Evolutionary conservation across 2,888 invertebrate species (phyloP), one percentile per base, ranked within the genome.

Genomic region (Smittia aterrima): DNA sequence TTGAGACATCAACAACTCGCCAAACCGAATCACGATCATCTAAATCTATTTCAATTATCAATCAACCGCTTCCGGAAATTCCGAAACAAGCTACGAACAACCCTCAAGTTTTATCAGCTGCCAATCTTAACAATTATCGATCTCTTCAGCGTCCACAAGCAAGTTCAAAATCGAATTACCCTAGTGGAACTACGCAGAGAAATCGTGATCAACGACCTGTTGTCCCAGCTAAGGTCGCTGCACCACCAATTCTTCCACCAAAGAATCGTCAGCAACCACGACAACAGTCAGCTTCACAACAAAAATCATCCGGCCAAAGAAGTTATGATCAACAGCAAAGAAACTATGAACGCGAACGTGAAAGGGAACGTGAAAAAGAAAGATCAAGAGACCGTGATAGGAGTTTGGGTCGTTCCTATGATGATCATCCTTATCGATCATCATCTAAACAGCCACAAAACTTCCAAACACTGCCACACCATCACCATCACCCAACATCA

Each of bases 91-190:
- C 47, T 6, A 9, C 13, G 2, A 24, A 27, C 16, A 38, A 11
- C 25, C 27, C 20, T 1, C 74, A 74, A 53, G 66, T 66, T 53
- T 27, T 83, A 25, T 83, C 82, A 74, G 83, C 82, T 2, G 81
- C 84, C 58, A 83, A 87, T 71, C 79, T 87, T 4, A 54, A 82
- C 40, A 87, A 88, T 77, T 88, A 88, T 79, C 84, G 88, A 62
- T 87, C 87, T 24, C 80, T 87, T 66, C 87, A 87, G 78, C 82
- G 87, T 0, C 87, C 87, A 66, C 79, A 72, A 0, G 79, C 81
- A 38, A 81, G 74, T 79, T 79, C 74, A 80, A 82, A 75, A 75
- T 79, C 77, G n/a, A 75, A 62, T 27, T 75, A 76, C 40, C 75
- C 75, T 2, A 76, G 76, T 53, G 66, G 76, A 16, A 76, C 77